Percentiles rank a stretch among this genome's conserved stretches.
These are phyloP conservation scores for Gila orcuttii DNA, from an alignment of 2,113 vertebrate species.

Conservation along the genomic window DNA sequence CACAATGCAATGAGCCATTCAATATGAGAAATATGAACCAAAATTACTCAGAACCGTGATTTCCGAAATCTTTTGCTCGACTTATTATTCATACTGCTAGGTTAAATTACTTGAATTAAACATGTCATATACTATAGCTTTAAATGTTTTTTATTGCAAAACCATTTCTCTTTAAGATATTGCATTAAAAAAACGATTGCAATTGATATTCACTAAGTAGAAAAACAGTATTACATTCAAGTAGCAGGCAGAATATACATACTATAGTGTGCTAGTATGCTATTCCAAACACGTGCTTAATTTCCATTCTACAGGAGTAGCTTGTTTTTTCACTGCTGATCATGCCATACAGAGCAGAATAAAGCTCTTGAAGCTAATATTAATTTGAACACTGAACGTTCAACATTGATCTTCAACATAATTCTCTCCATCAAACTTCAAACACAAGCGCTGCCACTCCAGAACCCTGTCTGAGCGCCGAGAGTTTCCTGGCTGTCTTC, in stretches of 20 bases:
- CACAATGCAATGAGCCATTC: background rate
- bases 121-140: no score
- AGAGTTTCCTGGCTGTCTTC: constrained; percentile 5
- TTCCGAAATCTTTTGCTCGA: background rate
- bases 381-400: background rate
- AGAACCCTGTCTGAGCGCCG: background rate
- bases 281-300: background rate
- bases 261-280: background rate
- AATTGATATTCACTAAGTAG: background rate
- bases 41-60: background rate
- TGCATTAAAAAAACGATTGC: background rate
- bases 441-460: constrained; percentile 2
- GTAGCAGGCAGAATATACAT: background rate
- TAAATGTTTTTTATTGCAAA: background rate
- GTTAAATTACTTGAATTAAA: background rate
- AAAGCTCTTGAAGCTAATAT: constrained; percentile 7
- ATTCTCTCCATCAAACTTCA: constrained; percentile 23
- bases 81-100: background rate
- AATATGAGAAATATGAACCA: background rate
- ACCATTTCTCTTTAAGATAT: background rate
- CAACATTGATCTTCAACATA: constrained; percentile 14
- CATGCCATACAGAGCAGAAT: background rate
- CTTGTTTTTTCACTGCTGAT: background rate
- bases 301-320: background rate
- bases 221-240: background rate